Percentiles rank a stretch among this genome's conserved stretches.
phyloP scores from a whole-genome alignment of 1,140 invertebrate species.

The Cherax quadricarinatus region DNA sequence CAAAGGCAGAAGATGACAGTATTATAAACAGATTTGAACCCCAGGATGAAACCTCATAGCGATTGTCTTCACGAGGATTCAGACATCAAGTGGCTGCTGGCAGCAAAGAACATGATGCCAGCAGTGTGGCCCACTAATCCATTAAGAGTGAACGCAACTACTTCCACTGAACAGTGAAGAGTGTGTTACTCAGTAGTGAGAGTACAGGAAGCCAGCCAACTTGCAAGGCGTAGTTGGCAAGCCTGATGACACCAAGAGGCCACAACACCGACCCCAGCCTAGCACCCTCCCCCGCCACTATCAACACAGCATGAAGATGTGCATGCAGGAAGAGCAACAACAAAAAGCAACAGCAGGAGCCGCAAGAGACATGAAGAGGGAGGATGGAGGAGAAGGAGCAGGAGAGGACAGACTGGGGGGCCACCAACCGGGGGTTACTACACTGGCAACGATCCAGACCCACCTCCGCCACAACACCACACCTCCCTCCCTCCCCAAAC shows the following conservation, averaged over 20 bases:
- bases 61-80: background rate
- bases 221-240: background rate
- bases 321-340: background rate
- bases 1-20: too few relatives aligned
- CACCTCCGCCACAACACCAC: background rate
- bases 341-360: background rate
- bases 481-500: background rate
- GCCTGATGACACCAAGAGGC: background rate
- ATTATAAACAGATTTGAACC: too few relatives aligned
- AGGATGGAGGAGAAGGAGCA: constrained; percentile 2
- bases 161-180: background rate
- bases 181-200: background rate
- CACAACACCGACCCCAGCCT: background rate
- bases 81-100: background rate
- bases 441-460: background rate
- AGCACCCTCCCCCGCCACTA: background rate
- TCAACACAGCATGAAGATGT: background rate
- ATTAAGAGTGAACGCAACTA: background rate
- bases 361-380: background rate
- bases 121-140: background rate
- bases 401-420: background rate
- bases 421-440: constrained; percentile 14
- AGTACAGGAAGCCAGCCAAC: background rate
- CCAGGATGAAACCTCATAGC: background rate
- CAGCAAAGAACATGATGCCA: background rate